phyloP scores from a whole-genome alignment of 2,888 invertebrate genomes.

The Galerucella nymphaeae region DNA sequence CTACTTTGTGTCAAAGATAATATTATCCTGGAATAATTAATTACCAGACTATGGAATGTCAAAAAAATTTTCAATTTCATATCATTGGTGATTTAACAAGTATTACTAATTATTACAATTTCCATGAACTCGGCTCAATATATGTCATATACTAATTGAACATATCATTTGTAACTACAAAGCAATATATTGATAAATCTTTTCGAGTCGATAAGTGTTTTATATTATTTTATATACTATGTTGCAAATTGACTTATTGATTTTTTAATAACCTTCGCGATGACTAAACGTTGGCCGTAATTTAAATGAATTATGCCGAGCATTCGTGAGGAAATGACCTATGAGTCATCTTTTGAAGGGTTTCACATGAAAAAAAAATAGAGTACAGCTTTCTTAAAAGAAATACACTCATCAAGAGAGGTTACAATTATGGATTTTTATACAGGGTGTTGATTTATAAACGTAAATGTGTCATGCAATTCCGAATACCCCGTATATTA shows the following conservation, averaged over 20 bases:
- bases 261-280: constrained; percentile 28
- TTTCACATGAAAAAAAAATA: constrained; percentile 4
- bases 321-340: constrained; percentile 36
- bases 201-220: background rate
- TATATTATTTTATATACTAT: background rate
- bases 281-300: constrained; percentile 37
- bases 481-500: background rate
- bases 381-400: background rate
- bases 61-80: no score
- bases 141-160: background rate
- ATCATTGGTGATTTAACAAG: no score
- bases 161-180: no score
- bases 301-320: constrained; percentile 37
- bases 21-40: no score
- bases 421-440: background rate
- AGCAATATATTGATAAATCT: background rate
- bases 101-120: no score
- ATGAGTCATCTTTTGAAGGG: constrained; percentile 31
- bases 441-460: no score
- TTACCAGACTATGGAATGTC: no score
- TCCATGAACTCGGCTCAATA: background rate
- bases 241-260: constrained; percentile 34
- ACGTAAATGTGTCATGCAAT: no score
- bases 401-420: background rate
- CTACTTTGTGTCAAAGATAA: no score